Evolutionary conservation across 2,797 vertebrate genomes (phyloP).

Genomic region (Gallinago stenura): DNA sequence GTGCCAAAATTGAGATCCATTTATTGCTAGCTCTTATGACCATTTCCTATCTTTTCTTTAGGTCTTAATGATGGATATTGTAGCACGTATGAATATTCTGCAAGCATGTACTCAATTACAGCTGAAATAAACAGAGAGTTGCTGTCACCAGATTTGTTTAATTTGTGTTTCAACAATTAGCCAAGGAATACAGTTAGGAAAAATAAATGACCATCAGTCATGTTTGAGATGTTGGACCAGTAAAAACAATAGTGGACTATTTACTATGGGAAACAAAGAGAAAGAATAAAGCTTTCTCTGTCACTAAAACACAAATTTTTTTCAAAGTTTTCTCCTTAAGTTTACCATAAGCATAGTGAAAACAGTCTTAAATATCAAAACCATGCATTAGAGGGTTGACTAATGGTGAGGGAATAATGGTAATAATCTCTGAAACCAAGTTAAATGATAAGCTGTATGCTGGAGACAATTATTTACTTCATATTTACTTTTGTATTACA

Average conservation of each 20-base stretch:
- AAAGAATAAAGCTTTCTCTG: background rate
- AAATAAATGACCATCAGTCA: background rate
- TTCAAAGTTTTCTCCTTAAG: background rate
- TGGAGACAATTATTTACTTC: background rate
- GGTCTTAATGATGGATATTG: background rate
- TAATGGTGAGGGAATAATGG: background rate
- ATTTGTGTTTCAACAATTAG: background rate
- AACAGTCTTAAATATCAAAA: background rate
- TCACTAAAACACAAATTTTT: background rate
- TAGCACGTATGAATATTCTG: background rate
- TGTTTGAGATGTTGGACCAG: background rate
- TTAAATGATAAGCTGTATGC: background rate
- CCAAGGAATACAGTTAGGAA: constrained; percentile 5
- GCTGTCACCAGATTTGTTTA: background rate
- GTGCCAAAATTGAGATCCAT: background rate
- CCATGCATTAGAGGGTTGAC: background rate
- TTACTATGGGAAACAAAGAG: background rate
- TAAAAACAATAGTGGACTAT: background rate
- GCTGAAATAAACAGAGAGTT: background rate
- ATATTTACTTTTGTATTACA: background rate
- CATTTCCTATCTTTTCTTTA: background rate
- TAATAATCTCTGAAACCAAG: background rate
- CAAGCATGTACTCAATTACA: background rate
- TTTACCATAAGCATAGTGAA: background rate
- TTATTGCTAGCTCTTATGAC: background rate